phyloP scores from a whole-genome alignment of 2,113 vertebrate species.

The Bujurquina vittata region DNA sequence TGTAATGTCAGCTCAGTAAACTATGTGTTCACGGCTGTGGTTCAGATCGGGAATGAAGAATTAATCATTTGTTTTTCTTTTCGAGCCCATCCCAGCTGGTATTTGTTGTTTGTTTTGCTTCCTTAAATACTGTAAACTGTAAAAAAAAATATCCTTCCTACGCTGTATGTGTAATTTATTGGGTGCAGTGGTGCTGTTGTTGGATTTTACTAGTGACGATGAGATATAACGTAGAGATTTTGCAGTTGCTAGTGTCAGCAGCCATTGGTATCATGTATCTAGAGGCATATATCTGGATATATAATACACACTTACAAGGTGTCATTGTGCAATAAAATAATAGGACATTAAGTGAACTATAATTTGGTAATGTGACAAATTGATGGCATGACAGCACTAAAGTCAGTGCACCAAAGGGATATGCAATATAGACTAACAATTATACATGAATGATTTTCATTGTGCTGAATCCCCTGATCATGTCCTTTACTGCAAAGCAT shows the following conservation, averaged over 20 bases:
- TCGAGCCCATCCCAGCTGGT: slow-evolving; percentile 24
- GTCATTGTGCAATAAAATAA: neutral
- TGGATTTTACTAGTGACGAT: slow-evolving; percentile 29
- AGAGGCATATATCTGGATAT: slow-evolving; percentile 31
- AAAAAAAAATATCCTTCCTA: neutral
- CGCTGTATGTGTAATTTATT: neutral
- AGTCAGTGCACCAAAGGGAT: slow-evolving; percentile 33
- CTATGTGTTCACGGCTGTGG: slow-evolving; percentile 48
- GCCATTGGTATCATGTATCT: slow-evolving; percentile 23
- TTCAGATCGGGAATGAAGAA: slow-evolving; percentile 49
- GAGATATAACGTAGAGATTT: slow-evolving; percentile 21
- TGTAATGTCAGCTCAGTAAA: slow-evolving; percentile 70
- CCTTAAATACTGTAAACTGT: slow-evolving; percentile 1
- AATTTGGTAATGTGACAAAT: slow-evolving; percentile 9
- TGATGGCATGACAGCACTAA: neutral
- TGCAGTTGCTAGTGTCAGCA: slow-evolving; percentile 29
- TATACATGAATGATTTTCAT: slow-evolving; percentile 50
- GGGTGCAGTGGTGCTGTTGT: neutral
- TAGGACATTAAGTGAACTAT: slow-evolving; percentile 15
- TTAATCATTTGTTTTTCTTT: slow-evolving; percentile 53
- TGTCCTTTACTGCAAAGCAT: slow-evolving; percentile 55
- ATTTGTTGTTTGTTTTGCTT: slow-evolving; percentile 28
- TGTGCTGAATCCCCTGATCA: slow-evolving; percentile 48
- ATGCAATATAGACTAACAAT: slow-evolving; percentile 36
- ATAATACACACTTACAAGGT: neutral